Conservation (phyloP, 2,888 invertebrate species). For the Choreutis nemorana region DNA sequence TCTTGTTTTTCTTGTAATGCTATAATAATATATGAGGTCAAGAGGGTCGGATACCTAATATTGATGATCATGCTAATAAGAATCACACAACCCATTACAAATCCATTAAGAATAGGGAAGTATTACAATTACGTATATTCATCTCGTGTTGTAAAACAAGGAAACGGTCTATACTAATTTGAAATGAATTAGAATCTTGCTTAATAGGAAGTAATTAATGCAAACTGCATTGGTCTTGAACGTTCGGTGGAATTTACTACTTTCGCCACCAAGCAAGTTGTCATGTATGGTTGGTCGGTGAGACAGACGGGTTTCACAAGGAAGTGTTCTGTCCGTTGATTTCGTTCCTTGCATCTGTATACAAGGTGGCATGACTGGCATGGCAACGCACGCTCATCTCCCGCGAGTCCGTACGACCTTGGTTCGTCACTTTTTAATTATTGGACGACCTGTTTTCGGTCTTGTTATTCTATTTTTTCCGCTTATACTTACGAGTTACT, state of each 20-base stretch:
- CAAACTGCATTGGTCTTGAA: slow-evolving; percentile 22
- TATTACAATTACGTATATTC: too few relatives aligned
- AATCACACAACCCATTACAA: too few relatives aligned
- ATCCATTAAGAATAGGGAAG: too few relatives aligned
- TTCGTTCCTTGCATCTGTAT: slow-evolving; percentile 3
- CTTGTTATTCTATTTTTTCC: slow-evolving; percentile 15
- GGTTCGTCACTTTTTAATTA: slow-evolving; percentile 19
- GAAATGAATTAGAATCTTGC: too few relatives aligned
- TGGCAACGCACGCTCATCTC: slow-evolving; percentile 10
- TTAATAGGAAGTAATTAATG: slow-evolving; percentile 26
- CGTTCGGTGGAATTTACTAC: slow-evolving; percentile 20
- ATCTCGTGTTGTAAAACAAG: too few relatives aligned
- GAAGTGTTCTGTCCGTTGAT: neutral
- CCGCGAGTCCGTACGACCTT: slow-evolving; percentile 16
- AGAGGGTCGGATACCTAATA: too few relatives aligned
- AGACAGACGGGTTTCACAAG: slow-evolving; percentile 8
- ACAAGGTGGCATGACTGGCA: slow-evolving; percentile 3
- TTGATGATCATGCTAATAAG: too few relatives aligned
- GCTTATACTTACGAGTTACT: slow-evolving; percentile 11
- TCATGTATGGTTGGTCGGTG: slow-evolving; percentile 6
- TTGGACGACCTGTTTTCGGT: slow-evolving; percentile 18
- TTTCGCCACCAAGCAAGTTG: slow-evolving; percentile 20
- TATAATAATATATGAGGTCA: too few relatives aligned
- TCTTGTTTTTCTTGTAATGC: too few relatives aligned
- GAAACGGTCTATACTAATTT: too few relatives aligned